A percentile compares a stretch with the other conserved stretches of the same genome.
phyloP scores from a whole-genome alignment of 2,113 vertebrate genomes.

The Setophaga kirtlandii region DNA sequence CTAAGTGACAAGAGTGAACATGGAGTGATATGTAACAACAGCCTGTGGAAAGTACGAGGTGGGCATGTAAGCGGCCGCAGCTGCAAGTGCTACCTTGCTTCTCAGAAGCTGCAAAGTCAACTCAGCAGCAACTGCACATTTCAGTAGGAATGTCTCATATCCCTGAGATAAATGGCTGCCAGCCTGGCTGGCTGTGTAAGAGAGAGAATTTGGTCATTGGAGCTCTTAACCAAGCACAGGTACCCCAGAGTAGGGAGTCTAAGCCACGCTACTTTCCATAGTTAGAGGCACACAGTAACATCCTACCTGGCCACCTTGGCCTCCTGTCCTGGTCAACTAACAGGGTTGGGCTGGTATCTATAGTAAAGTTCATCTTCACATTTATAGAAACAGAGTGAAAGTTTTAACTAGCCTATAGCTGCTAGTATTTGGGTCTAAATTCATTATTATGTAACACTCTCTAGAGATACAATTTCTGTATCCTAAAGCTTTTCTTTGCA shows the following conservation, averaged over 20 bases:
- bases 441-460: neutral
- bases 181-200: neutral
- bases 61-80: accelerated
- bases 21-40: neutral
- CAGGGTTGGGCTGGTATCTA: neutral
- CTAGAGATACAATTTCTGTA: neutral
- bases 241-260: neutral
- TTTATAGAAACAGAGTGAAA: neutral
- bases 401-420: neutral
- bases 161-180: neutral
- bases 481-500: neutral
- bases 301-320: neutral
- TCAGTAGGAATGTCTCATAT: neutral
- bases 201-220: neutral
- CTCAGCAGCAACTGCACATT: neutral
- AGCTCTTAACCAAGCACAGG: neutral
- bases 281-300: neutral
- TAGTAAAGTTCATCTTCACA: neutral
- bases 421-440: neutral
- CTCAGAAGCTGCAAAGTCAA: neutral
- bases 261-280: neutral
- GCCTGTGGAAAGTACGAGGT: neutral
- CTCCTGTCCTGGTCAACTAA: neutral
- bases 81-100: neutral
- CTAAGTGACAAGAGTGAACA: neutral